Conservation (phyloP, 2,797 vertebrate species). For the Rhabdophis nuchalis region DNA sequence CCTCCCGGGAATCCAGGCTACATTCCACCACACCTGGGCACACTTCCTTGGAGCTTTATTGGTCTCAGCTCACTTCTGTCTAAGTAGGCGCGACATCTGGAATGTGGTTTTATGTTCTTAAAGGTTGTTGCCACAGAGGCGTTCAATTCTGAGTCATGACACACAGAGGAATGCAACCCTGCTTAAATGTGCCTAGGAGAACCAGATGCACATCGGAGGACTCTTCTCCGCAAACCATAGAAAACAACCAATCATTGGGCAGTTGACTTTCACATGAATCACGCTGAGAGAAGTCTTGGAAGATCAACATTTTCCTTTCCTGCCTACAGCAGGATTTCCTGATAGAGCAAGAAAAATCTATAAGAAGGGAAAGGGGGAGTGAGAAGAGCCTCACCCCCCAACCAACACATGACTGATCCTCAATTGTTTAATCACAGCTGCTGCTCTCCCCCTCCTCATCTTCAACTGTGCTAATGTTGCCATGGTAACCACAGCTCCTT, state of each 20-base stretch:
- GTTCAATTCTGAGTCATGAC: not conserved
- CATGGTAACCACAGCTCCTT: slow-evolving; percentile 21
- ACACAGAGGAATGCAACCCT: not conserved
- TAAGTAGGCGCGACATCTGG: not conserved
- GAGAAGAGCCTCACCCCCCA: not conserved
- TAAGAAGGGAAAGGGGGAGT: not conserved
- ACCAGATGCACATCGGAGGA: not conserved
- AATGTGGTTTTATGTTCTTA: not conserved
- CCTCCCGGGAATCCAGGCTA: not conserved
- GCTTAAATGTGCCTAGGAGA: not conserved
- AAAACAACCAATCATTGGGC: not conserved
- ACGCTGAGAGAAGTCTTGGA: rapidly evolving
- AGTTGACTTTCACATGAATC: not conserved
- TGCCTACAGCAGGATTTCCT: not conserved
- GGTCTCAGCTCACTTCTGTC: not conserved
- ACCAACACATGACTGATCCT: not conserved
- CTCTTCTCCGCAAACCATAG: not conserved
- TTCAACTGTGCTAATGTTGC: not conserved
- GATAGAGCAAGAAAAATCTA: slow-evolving; percentile 4
- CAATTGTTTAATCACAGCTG: slow-evolving; percentile 4
- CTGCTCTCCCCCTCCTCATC: not conserved
- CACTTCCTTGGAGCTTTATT: not conserved
- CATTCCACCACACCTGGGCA: not conserved
- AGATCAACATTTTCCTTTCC: not conserved
- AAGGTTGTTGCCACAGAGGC: not conserved